Evolutionary conservation across 2,113 vertebrate species (phyloP).

Genomic region (Tragelaphus imberbis): DNA sequence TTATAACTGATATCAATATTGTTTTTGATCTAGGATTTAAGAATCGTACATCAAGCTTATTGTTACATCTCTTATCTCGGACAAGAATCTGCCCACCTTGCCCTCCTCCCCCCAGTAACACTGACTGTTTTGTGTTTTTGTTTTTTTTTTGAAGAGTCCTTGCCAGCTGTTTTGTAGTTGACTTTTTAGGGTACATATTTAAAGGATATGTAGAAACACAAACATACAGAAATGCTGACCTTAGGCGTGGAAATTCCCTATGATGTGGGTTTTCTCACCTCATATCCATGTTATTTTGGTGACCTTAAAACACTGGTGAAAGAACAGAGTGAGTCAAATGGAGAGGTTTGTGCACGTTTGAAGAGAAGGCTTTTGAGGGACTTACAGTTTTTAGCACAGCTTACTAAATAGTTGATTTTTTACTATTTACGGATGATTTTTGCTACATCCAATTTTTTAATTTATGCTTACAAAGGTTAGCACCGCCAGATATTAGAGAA

Average conservation of each 20-base stretch:
- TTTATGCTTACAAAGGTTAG: background rate
- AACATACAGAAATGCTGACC: background rate
- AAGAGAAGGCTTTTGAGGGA: background rate
- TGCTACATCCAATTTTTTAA: background rate
- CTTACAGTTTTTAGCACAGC: background rate
- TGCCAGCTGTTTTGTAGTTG: background rate
- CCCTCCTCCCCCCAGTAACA: fast-evolving
- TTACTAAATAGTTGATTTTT: background rate
- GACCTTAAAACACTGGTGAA: background rate
- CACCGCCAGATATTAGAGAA: background rate
- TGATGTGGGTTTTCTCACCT: background rate
- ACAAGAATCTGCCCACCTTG: background rate
- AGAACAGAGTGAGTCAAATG: background rate
- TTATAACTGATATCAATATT: background rate
- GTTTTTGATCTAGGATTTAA: slow-evolving; percentile 1
- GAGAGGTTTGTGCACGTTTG: background rate
- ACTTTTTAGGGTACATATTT: background rate
- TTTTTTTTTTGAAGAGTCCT: slow-evolving; percentile 12
- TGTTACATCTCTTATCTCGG: background rate
- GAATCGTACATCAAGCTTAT: background rate
- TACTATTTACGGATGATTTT: background rate
- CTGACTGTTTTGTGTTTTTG: background rate
- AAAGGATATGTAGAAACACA: background rate
- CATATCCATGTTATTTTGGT: background rate
- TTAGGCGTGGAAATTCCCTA: background rate